Conservation (phyloP, 2,888 invertebrate species). For the Formica aserva region DNA sequence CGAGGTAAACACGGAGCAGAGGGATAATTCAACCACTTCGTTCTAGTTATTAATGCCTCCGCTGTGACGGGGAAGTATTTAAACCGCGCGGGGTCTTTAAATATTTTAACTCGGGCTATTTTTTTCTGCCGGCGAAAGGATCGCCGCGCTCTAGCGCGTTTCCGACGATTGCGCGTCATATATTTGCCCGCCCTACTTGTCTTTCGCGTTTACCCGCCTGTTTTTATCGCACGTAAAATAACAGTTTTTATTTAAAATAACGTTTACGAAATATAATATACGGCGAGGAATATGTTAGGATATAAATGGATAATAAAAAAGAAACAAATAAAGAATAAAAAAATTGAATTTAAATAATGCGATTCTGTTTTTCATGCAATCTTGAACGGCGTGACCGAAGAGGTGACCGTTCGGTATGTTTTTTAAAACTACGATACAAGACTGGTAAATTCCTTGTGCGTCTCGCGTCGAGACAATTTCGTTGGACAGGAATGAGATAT, state of each 20-base stretch:
- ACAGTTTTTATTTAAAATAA: conserved; percentile 48
- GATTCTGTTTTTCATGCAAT: neutral
- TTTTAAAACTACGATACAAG: neutral
- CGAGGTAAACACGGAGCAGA: conserved; percentile 45
- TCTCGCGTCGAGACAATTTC: conserved; percentile 30
- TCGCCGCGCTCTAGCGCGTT: conserved; percentile 43
- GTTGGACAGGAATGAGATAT: conserved; percentile 19
- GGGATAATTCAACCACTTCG: conserved; percentile 73
- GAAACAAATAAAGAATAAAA: conserved; percentile 1
- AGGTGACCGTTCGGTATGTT: neutral
- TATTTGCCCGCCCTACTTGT: conserved; percentile 51
- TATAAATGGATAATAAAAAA: conserved; percentile 42
- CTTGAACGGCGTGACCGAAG: neutral
- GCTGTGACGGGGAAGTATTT: conserved; percentile 50
- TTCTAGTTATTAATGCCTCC: conserved; percentile 72
- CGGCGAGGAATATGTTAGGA: conserved; percentile 35
- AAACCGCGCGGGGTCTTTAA: conserved; percentile 62
- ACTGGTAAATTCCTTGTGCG: conserved; percentile 27
- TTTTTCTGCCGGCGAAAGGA: conserved; percentile 57
- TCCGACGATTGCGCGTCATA: conserved; percentile 52
- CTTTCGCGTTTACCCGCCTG: conserved; percentile 49
- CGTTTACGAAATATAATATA: conserved; percentile 43
- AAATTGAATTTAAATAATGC: neutral
- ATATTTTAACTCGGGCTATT: conserved; percentile 64
- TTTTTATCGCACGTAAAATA: conserved; percentile 51